phyloP scores from a whole-genome alignment of 2,113 vertebrate genomes.

The Indicator indicator region DNA sequence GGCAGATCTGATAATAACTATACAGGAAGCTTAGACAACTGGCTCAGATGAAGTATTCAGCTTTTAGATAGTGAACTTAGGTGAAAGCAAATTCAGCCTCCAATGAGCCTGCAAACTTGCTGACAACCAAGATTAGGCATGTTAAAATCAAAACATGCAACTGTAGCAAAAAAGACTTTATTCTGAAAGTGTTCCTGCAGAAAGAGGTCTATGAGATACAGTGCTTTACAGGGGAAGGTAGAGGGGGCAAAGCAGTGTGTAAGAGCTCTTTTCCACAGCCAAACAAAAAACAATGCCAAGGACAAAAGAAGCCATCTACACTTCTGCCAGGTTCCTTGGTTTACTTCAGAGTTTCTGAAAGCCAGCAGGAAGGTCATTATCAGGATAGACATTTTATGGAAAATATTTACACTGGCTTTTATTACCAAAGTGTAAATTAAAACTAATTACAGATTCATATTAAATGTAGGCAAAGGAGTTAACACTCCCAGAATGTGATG shows the following conservation, averaged over 20 bases:
- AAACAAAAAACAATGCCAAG: background rate
- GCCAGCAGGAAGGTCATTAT: background rate
- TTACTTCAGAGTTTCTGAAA: background rate
- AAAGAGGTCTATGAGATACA: background rate
- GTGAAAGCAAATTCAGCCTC: constrained; percentile 19
- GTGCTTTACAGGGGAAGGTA: background rate
- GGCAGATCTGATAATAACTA: background rate
- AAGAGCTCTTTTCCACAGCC: background rate
- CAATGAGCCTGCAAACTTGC: background rate
- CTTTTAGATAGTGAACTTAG: background rate
- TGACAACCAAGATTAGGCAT: background rate
- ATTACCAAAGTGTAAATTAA: constrained; percentile 28
- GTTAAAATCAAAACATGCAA: background rate
- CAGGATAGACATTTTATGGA: background rate
- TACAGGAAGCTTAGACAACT: background rate
- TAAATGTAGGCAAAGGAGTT: background rate
- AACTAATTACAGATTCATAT: constrained; percentile 21
- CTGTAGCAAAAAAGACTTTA: background rate
- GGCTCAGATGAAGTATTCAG: background rate
- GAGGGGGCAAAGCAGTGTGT: background rate
- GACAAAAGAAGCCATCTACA: background rate
- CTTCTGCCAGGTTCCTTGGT: background rate
- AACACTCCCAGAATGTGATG: background rate
- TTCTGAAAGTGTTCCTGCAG: background rate
- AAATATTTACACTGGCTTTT: constrained; percentile 45